Evolutionary conservation across 2,113 vertebrate species (phyloP), one percentile per base, ranked within the genome.

Genomic region (Suncus etruscus): DNA sequence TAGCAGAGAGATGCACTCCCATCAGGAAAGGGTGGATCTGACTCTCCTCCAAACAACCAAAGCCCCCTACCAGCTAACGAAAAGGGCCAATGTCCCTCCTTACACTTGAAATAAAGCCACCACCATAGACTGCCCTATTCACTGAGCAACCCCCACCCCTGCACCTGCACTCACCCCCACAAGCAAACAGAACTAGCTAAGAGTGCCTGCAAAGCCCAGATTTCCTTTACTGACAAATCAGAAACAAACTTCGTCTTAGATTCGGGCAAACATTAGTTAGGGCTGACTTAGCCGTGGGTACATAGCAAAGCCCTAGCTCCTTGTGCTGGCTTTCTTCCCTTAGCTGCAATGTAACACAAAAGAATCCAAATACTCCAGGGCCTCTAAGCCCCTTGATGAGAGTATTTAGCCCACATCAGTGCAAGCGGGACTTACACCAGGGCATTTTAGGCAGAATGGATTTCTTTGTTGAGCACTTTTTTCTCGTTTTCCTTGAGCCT

Each of bases 391-490:
- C 66, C 11, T 15, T 45, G 84, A 90, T 76, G 87, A 94, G 85
- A 77, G 69, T 79, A 91, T 91, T 96, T 83, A 93, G 83, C 45
- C 3, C 72, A 91, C 11, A 66, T 86, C 81, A 73, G 0, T 87
- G 93, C 94, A 77, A 95, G 75, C 1, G 1, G 29, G 68, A 94
- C 88, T 84, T 45, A 81, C 22, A 74, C 3, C 1, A 0, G 82
- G 76, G 0, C 51, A 25, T 78, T 74, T 83, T 18, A 63, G 88
- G 32, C 74, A 93, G 72, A 94, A 96, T 84, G 77, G 48, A 87
- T 89, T 84, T 86, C 95, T 94, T 72, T 96, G 93, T 87, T 95
- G 95, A 78, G 45, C 58, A 68, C 77, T 92, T 94, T 93, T 80
- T 32, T 86, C 80, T 58, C 24, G 80, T 68, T 3, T 0, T 8